Conservation (phyloP, 2,888 invertebrate species). For the Cephalotes varians region DNA sequence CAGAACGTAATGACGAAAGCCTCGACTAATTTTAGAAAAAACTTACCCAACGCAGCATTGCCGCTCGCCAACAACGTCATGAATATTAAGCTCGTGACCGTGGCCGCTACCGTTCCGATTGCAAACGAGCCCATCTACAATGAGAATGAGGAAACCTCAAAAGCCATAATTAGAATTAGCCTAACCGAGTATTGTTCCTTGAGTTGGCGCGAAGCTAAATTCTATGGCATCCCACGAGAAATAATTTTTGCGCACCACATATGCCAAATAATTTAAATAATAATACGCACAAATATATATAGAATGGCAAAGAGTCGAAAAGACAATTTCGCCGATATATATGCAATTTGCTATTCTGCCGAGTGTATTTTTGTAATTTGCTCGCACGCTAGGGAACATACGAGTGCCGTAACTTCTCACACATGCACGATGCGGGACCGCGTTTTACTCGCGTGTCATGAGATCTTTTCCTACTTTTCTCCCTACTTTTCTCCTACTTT, state of each 20-base stretch:
- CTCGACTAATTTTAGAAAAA: conserved; percentile 56
- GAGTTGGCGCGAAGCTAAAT: neutral
- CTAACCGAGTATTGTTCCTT: conserved; percentile 38
- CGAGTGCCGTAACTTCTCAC: conserved; percentile 63
- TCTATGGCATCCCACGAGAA: conserved; percentile 2
- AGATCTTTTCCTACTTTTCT: conserved; percentile 75
- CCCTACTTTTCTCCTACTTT: too few relatives aligned
- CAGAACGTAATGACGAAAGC: neutral
- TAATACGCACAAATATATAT: neutral
- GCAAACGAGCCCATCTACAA: conserved; percentile 83
- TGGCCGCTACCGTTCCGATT: conserved; percentile 61
- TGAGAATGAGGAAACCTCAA: conserved; percentile 55
- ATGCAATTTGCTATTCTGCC: conserved; percentile 6
- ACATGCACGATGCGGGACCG: neutral
- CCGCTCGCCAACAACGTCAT: conserved; percentile 78
- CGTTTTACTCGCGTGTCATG: conserved; percentile 66
- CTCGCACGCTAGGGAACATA: conserved; percentile 63
- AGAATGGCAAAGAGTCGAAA: conserved; percentile 44
- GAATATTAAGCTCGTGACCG: conserved; percentile 77
- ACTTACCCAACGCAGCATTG: conserved; percentile 78
- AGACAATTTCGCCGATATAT: conserved; percentile 22
- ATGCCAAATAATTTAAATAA: neutral
- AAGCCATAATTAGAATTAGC: conserved; percentile 46
- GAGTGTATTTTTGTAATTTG: conserved; percentile 53
- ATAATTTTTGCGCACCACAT: conserved; percentile 28